Percentiles rank a stretch among this genome's conserved stretches.
These are phyloP conservation scores for Rambutsinella grinnellia DNA, from an alignment of 2,888 invertebrate species.

Conservation along the genomic window DNA sequence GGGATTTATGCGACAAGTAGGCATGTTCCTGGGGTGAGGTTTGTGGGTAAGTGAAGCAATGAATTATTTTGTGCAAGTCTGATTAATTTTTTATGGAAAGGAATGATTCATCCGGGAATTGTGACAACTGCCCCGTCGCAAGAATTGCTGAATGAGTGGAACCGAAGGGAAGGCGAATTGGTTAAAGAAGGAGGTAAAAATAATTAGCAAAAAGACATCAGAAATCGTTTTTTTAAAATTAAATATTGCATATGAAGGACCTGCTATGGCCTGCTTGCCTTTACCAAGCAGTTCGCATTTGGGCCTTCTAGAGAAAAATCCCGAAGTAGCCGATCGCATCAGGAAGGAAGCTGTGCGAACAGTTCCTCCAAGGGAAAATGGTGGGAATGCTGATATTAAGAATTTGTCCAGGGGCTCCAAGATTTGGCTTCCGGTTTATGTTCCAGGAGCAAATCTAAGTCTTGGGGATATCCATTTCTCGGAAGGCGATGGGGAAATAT, in stretches of 20 bases:
- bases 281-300: conserved; percentile 24
- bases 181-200: conserved; percentile 18
- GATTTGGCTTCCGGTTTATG: conserved; percentile 58
- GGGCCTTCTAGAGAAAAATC: conserved; percentile 48
- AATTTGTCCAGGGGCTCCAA: conserved; percentile 51
- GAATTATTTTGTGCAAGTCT: no score
- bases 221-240: not conserved
- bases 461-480: conserved; percentile 59
- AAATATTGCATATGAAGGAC: not conserved
- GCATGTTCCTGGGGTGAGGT: conserved; percentile 58
- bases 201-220: no score
- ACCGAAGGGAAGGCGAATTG: conserved; percentile 47
- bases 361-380: conserved; percentile 58
- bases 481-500: conserved; percentile 58
- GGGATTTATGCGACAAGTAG: conserved; percentile 59
- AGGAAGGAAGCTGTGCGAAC: conserved; percentile 59
- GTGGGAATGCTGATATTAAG: conserved; percentile 63
- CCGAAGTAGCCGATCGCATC: conserved; percentile 28
- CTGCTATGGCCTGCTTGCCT: conserved; percentile 51
- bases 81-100: conserved; percentile 1
- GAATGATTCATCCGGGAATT: conserved; percentile 60
- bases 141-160: conserved; percentile 56
- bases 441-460: conserved; percentile 49
- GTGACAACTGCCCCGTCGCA: conserved; percentile 54
- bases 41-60: conserved; percentile 47